Evolutionary conservation across 1,140 invertebrate genomes (phyloP).

Genomic region (Micrasema longulum): DNA sequence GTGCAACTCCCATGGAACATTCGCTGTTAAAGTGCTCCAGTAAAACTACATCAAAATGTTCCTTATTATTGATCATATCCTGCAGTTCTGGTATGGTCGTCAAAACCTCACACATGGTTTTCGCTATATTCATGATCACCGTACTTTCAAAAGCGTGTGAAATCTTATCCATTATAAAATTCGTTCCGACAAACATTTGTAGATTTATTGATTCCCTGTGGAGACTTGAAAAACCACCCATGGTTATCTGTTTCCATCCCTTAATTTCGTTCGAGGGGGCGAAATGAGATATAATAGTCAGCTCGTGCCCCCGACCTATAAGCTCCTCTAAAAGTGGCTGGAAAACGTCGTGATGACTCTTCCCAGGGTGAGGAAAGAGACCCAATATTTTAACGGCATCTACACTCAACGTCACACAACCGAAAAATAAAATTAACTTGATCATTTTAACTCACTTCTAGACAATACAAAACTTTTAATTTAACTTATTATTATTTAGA

Average conservation of each 20-base stretch:
- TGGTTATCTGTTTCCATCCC: slow-evolving; percentile 57
- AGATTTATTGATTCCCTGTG: slow-evolving; percentile 59
- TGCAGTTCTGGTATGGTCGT: slow-evolving; percentile 59
- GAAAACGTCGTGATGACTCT: slow-evolving; percentile 77
- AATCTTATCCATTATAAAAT: slow-evolving; percentile 13
- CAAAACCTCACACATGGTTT: slow-evolving; percentile 60
- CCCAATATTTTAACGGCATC: slow-evolving; percentile 67
- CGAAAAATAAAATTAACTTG: background rate
- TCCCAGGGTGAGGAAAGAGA: slow-evolving; percentile 72
- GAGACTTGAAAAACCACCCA: slow-evolving; percentile 58
- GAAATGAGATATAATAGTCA: slow-evolving; percentile 74
- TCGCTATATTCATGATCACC: slow-evolving; percentile 56
- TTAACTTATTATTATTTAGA: too few relatives aligned
- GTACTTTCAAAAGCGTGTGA: slow-evolving; percentile 24
- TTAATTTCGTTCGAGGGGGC: slow-evolving; percentile 60
- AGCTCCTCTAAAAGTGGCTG: slow-evolving; percentile 72
- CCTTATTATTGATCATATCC: slow-evolving; percentile 58
- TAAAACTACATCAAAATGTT: slow-evolving; percentile 72
- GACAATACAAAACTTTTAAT: too few relatives aligned
- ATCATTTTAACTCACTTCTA: background rate
- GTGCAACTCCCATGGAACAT: slow-evolving; percentile 71
- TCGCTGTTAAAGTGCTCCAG: slow-evolving; percentile 75
- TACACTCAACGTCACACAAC: background rate
- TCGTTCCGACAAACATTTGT: slow-evolving; percentile 53
- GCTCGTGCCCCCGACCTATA: slow-evolving; percentile 71